These are phyloP conservation scores for Gasterosteus nipponicus DNA, from an alignment of 2,113 vertebrate genomes.

Conservation along the genomic window DNA sequence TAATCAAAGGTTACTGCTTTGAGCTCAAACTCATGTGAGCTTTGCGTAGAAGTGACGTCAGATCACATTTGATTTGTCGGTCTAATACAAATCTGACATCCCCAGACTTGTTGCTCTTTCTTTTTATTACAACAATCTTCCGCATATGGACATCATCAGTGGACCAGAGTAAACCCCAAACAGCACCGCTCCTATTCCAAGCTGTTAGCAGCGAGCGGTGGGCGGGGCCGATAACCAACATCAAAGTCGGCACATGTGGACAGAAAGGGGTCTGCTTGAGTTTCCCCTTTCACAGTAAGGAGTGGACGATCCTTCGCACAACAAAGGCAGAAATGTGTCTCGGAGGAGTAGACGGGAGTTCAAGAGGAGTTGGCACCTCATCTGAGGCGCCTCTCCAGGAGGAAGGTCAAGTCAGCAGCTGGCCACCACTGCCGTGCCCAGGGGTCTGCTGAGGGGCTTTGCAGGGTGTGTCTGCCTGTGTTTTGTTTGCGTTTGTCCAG, in stretches of 20 bases:
- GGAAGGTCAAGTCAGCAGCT: slow-evolving; percentile 60
- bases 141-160: slow-evolving; percentile 33
- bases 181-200: slow-evolving; percentile 52
- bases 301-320: slow-evolving; percentile 24
- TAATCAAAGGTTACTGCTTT: too few relatives aligned
- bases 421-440: slow-evolving; percentile 43
- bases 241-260: slow-evolving; percentile 68
- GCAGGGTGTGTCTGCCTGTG: slow-evolving; percentile 20
- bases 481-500: slow-evolving; percentile 21
- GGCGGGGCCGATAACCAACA: slow-evolving; percentile 52
- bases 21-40: too few relatives aligned
- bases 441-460: slow-evolving; percentile 9
- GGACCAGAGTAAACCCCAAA: slow-evolving; percentile 41
- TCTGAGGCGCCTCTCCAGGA: slow-evolving; percentile 52
- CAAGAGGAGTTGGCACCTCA: slow-evolving; percentile 62
- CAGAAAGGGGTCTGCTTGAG: slow-evolving; percentile 39
- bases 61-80: not conserved
- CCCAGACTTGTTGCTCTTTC: not conserved
- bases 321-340: slow-evolving; percentile 36
- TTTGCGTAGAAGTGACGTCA: not conserved
- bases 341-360: slow-evolving; percentile 45
- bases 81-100: not conserved
- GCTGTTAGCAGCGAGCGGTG: slow-evolving; percentile 60
- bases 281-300: slow-evolving; percentile 47
- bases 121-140: slow-evolving; percentile 31